These are phyloP conservation scores for Etheostoma cragini DNA, from an alignment of 2,113 vertebrate genomes.

Conservation along the genomic window DNA sequence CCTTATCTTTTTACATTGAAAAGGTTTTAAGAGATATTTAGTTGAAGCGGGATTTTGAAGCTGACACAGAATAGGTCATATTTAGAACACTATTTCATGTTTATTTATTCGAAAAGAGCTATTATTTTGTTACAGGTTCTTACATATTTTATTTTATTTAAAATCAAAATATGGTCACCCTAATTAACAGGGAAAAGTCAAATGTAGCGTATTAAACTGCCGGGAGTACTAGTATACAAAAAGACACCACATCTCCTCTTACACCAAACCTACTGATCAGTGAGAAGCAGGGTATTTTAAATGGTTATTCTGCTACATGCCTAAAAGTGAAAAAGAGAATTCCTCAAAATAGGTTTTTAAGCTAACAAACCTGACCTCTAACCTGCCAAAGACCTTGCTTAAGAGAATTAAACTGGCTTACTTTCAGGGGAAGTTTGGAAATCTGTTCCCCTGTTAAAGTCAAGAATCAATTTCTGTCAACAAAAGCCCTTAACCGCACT, in stretches of 20 bases:
- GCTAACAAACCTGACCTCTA: not conserved
- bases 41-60: too few relatives aligned
- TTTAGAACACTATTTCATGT: too few relatives aligned
- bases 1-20: too few relatives aligned
- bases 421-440: constrained; percentile 12
- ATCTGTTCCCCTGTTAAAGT: constrained; percentile 16
- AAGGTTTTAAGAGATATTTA: too few relatives aligned
- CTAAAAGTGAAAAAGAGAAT: not conserved
- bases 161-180: too few relatives aligned
- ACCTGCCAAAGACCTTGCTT: not conserved
- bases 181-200: constrained; percentile 4
- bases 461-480: constrained; percentile 56
- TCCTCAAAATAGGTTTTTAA: too few relatives aligned
- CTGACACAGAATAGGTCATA: too few relatives aligned
- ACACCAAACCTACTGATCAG: not conserved
- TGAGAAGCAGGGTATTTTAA: not conserved
- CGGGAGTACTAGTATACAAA: not conserved
- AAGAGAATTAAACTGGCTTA: not conserved
- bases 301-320: not conserved
- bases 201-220: constrained; percentile 27
- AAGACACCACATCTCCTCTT: not conserved
- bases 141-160: too few relatives aligned
- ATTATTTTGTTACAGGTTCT: too few relatives aligned
- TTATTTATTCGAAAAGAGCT: too few relatives aligned
- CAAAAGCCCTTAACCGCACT: constrained; percentile 36